Conservation (phyloP, 2,113 vertebrate genomes). For the Potamarius usumacintae region DNA sequence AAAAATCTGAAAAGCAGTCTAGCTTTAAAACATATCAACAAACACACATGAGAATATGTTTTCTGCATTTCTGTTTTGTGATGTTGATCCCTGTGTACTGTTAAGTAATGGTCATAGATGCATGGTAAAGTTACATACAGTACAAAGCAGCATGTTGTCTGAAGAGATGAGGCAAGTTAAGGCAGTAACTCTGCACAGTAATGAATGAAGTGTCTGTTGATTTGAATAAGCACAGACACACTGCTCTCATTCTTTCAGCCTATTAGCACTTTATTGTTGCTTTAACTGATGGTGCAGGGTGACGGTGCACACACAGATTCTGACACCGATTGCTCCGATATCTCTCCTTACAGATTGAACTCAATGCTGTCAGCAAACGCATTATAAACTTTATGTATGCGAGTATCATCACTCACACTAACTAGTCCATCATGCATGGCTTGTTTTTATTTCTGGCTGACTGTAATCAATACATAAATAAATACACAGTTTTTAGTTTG, state of each 20-base stretch:
- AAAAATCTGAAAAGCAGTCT: no score
- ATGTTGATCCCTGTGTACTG: neutral
- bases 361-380: neutral
- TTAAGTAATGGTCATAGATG: neutral
- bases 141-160: neutral
- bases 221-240: neutral
- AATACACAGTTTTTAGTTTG: neutral
- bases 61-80: neutral
- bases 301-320: neutral
- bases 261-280: neutral
- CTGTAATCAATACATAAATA: conserved; percentile 11
- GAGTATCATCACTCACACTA: neutral
- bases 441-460: neutral
- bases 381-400: neutral
- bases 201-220: neutral
- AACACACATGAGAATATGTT: neutral
- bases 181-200: neutral
- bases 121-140: neutral
- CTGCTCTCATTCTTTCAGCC: neutral
- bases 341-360: neutral
- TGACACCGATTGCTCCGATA: neutral
- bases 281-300: neutral
- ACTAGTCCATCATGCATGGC: neutral
- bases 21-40: neutral
- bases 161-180: neutral